Conservation (phyloP, 2,797 vertebrate genomes). For the Octomys mimax region DNA sequence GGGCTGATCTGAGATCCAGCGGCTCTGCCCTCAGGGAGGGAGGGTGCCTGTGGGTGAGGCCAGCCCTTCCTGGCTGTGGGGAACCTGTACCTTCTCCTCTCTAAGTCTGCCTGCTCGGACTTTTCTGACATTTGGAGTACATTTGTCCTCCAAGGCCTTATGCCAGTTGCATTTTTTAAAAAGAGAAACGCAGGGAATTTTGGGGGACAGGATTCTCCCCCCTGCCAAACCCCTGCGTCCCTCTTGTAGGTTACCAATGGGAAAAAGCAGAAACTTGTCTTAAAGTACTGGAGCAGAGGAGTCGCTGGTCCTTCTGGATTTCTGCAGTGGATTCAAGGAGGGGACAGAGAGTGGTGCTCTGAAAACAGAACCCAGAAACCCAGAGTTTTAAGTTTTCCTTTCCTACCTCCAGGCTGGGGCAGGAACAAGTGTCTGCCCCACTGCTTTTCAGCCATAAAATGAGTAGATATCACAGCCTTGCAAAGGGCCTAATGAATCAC, state of each 20-base stretch:
- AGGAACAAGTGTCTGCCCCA: neutral
- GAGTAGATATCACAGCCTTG: neutral
- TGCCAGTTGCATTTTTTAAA: neutral
- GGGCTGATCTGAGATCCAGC: neutral
- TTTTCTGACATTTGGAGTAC: neutral
- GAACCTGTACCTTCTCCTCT: neutral
- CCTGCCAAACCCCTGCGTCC: neutral
- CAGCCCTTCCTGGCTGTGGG: accelerated
- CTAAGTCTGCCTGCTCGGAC: neutral
- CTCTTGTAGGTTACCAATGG: neutral
- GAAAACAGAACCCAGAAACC: neutral
- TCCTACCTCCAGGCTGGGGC: neutral
- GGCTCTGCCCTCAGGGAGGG: neutral
- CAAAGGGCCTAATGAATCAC: neutral
- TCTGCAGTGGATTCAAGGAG: neutral
- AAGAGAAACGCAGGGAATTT: neutral
- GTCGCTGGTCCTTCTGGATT: neutral
- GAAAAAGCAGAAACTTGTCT: neutral
- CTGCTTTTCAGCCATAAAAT: neutral
- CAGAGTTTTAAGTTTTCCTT: neutral
- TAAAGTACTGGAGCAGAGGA: neutral
- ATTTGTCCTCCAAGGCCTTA: neutral
- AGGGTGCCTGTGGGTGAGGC: neutral
- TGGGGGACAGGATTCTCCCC: too few species aligned
- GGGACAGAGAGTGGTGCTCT: neutral